Base-by-base conservation (phyloP, 2,113 vertebrate genomes). In the Heterochromis multidens region DNA sequence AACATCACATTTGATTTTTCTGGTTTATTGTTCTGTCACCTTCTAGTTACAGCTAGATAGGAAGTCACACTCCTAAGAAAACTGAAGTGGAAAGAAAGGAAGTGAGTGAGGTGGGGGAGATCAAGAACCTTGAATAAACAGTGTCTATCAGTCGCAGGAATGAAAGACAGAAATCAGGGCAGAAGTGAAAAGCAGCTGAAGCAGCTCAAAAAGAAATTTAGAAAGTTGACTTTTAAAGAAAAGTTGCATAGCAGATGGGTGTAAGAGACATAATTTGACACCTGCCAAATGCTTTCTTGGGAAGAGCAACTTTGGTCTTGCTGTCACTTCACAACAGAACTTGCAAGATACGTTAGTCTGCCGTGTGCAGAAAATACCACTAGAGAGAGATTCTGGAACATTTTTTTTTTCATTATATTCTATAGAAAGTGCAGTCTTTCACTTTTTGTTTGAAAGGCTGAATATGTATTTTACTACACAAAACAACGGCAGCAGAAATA, bases 321-420 rank as follows among this genome's bases (percentile, higher is more conserved):
- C 35, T 89, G 82, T 79, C 79, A 46, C 65, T 43, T 84, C 52
- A 23, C 52, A 56, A 43, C 25, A 17, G 40, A 57, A 5, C 6
- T 0, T 17, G 23, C 0, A 0, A 52, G 35, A 40, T 0, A 16
- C 4, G 17, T 1, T 72, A 1, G 5, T 21, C 23, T 61, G 54
- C 52, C 54, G 54, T 70, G 60, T 52, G 25, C 19, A 59, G 58
- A 74, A 59, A 74, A 31, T 27, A 16, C 46, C 72, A 37, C 74
- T 9, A 1, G 7, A 46, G 79, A 52, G 3, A 4, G 1, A 7
- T 25, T 13, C 9, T 7, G 17, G 57, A 54, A 3, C 0, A 4
- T 16, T 19, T 10, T 16, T 40, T 37, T 40, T 70, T 70, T 19
- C 16, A 70, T 19, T 27, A 31, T 52, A 74, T 49, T 49, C 43